Evolutionary conservation across 1,140 invertebrate species (phyloP).

Genomic region (Monochamus saltuarius): DNA sequence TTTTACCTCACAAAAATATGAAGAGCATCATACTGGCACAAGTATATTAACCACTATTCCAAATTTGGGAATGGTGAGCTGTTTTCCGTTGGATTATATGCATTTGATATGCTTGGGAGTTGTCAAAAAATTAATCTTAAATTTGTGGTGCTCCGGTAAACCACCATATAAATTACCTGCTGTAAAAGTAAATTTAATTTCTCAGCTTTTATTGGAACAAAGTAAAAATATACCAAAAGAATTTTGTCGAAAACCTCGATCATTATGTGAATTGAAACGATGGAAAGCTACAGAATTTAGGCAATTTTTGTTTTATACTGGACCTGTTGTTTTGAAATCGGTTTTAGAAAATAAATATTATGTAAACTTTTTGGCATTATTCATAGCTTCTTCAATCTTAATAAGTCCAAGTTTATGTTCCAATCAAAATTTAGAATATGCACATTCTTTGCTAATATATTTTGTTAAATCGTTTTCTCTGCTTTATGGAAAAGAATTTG

Average conservation of each 20-base stretch:
- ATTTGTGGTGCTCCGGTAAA: constrained; percentile 6
- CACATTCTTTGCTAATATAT: constrained; percentile 2
- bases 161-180: constrained; percentile 1
- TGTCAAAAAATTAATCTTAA: not conserved
- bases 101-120: too few species aligned
- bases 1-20: not conserved
- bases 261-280: constrained; percentile 28
- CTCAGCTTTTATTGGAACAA: not conserved
- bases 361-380: constrained; percentile 17
- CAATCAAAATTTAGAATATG: constrained; percentile 4
- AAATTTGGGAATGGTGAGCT: constrained; percentile 5
- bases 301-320: constrained; percentile 42
- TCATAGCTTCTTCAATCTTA: constrained; percentile 2
- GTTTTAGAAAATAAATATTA: constrained; percentile 7
- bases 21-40: not conserved
- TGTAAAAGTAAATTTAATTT: constrained; percentile 6
- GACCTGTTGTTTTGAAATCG: constrained; percentile 36
- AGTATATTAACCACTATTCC: not conserved
- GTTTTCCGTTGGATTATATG: not conserved
- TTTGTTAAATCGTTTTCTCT: constrained; percentile 12
- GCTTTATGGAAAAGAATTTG: constrained; percentile 6
- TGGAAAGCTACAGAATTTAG: constrained; percentile 47
- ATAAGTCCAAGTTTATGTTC: not conserved
- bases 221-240: constrained; percentile 33
- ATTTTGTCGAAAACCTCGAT: constrained; percentile 37